Percentiles rank a stretch among this genome's conserved stretches.
Conservation (phyloP, 2,888 invertebrate genomes). For the Campoplex capitator region DNA sequence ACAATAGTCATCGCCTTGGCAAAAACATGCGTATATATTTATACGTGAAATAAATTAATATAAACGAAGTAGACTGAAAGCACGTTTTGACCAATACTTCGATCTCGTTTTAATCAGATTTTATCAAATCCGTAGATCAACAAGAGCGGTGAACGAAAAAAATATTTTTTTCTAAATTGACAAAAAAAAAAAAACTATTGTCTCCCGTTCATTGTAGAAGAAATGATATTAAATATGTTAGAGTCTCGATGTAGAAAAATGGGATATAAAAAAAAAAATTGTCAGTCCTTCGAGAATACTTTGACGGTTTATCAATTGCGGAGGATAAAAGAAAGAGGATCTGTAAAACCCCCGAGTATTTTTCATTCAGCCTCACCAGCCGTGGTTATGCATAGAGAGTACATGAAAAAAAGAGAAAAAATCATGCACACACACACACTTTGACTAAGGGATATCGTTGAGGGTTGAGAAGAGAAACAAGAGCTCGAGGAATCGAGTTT, state of each 20-base stretch:
- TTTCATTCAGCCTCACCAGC: slow-evolving; percentile 60
- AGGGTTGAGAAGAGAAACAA: neutral
- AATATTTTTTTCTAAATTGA: neutral
- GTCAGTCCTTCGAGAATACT: slow-evolving; percentile 50
- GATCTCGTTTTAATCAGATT: too few species aligned
- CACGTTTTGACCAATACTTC: too few species aligned
- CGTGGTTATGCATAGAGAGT: slow-evolving; percentile 13
- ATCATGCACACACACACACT: slow-evolving; percentile 6
- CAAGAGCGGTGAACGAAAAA: too few species aligned
- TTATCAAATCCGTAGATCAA: too few species aligned
- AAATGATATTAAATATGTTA: neutral
- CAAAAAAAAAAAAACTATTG: neutral
- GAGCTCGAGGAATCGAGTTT: slow-evolving; percentile 78
- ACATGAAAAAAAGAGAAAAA: slow-evolving; percentile 43
- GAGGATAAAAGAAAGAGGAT: slow-evolving; percentile 37
- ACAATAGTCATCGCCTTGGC: slow-evolving; percentile 34
- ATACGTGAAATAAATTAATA: neutral
- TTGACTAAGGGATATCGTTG: slow-evolving; percentile 4
- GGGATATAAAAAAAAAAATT: neutral
- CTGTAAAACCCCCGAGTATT: slow-evolving; percentile 63
- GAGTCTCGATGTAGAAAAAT: neutral
- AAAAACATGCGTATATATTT: neutral
- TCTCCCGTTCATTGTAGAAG: neutral
- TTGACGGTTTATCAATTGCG: slow-evolving; percentile 60
- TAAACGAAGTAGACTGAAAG: neutral